A percentile compares a stretch with the other conserved stretches of the same genome.
Evolutionary conservation across 2,797 vertebrate species (phyloP).

Genomic region (Poecile montanus): DNA sequence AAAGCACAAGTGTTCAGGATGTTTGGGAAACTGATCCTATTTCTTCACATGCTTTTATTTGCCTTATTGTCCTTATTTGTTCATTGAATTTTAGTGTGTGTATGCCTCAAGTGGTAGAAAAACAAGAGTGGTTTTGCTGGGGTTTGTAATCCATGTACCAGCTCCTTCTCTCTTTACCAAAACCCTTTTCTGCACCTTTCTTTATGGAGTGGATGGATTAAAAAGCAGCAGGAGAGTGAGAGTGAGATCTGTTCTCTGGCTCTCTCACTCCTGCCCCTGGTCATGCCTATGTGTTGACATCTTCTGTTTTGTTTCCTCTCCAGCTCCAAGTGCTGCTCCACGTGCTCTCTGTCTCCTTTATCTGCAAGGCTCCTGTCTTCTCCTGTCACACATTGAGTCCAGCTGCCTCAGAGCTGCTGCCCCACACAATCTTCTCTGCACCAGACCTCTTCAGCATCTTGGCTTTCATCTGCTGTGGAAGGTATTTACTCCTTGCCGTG

Average conservation of each 20-base stretch:
- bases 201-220: background rate
- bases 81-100: background rate
- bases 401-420: background rate
- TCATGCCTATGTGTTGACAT: background rate
- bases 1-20: background rate
- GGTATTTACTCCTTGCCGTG: background rate
- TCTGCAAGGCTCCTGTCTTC: background rate
- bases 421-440: background rate
- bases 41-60: background rate
- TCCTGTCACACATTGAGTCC: background rate
- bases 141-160: background rate
- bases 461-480: background rate
- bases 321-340: background rate
- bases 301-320: background rate
- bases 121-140: background rate
- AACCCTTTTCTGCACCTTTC: background rate
- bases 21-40: background rate
- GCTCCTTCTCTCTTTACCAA: background rate
- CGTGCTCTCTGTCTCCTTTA: background rate
- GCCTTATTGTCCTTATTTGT: background rate
- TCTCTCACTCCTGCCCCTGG: background rate
- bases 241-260: background rate
- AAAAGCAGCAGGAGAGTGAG: background rate
- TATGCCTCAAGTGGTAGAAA: background rate
- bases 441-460: background rate